Conservation (phyloP, 2,797 vertebrate genomes). For the Anableps anableps region DNA sequence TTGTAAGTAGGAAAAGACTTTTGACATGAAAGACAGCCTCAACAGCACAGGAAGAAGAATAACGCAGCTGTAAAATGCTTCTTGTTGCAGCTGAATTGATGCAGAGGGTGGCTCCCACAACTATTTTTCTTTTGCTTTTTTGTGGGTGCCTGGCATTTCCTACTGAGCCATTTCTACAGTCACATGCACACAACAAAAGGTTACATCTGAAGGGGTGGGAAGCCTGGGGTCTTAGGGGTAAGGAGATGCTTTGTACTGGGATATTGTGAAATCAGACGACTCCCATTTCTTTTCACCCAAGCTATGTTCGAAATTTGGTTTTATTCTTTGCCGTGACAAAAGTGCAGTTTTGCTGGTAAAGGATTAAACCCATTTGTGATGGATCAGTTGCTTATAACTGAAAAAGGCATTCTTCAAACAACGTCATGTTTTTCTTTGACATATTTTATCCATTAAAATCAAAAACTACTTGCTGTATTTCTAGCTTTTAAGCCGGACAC, state of each 20-base stretch:
- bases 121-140: constrained; percentile 72
- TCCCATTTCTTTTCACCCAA: constrained; percentile 71
- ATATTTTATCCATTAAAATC: background rate
- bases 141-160: constrained; percentile 82
- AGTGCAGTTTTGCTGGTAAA: constrained; percentile 59
- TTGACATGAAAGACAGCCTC: constrained; percentile 92
- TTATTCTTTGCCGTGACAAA: constrained; percentile 70
- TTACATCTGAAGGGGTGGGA: constrained; percentile 83
- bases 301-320: constrained; percentile 68
- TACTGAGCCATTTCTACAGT: constrained; percentile 87
- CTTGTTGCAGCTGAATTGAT: constrained; percentile 88
- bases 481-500: background rate
- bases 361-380: constrained; percentile 72
- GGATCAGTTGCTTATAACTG: constrained; percentile 54
- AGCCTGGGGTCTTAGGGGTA: constrained; percentile 78
- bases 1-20: constrained; percentile 94
- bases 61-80: constrained; percentile 90
- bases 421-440: constrained; percentile 48
- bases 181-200: constrained; percentile 88
- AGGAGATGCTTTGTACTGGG: constrained; percentile 72
- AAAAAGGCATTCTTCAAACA: constrained; percentile 30
- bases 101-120: constrained; percentile 74
- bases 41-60: constrained; percentile 88
- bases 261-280: constrained; percentile 77
- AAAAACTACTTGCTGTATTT: background rate